Evolutionary conservation across 2,113 vertebrate genomes (phyloP), one percentile per base, ranked within the genome.

Genomic region (Barnardius zonarius): DNA sequence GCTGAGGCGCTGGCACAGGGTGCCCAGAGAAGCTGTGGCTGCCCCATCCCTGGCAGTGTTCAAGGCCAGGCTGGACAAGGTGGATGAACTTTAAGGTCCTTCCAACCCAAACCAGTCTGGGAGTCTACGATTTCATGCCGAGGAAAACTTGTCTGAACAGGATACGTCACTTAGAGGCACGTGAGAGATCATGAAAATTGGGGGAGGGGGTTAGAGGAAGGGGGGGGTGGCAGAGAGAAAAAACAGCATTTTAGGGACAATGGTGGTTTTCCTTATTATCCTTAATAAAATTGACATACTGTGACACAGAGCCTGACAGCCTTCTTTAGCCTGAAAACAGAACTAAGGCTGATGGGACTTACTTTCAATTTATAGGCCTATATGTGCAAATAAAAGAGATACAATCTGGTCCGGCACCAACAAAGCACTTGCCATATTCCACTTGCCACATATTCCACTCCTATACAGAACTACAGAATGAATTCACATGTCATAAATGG

Each of bases 401-500:
- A 48, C 59, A 81, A 88, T 33, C 68, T 55, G 75, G 17, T 63
- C 61, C 64, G 69, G 68, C 66, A 88, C 22, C 95, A 88, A 67
- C 46, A 92, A 92, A 86, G 67, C 82, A 83, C 85, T 90, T 88
- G 83, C 68, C 92, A 86, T 39, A 39, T 39, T 39, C 39, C 82
- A 83, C 85, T 90, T 88, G 83, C 68, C 92, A 86, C 30, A 9
- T 54, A 81, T 74, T 80, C 55, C 51, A 63, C 48, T 88, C 28
- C 9, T 35, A 46, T 27, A 79, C 41, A 86, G 52, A 76, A 37
- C 51, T 24, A 18, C 43, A 44, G 76, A 90, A 90, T 61, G 43
- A 95, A 95, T 88, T 94, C 93, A 81, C 61, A 82, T 78, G 83
- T 88, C 57, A 90, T 80, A 88, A 78, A 90, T 46, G n/a, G 83